Evolutionary conservation across 2,888 invertebrate species (phyloP), one percentile per base, ranked within the genome.

Genomic region (Rugalucina vietnamica): DNA sequence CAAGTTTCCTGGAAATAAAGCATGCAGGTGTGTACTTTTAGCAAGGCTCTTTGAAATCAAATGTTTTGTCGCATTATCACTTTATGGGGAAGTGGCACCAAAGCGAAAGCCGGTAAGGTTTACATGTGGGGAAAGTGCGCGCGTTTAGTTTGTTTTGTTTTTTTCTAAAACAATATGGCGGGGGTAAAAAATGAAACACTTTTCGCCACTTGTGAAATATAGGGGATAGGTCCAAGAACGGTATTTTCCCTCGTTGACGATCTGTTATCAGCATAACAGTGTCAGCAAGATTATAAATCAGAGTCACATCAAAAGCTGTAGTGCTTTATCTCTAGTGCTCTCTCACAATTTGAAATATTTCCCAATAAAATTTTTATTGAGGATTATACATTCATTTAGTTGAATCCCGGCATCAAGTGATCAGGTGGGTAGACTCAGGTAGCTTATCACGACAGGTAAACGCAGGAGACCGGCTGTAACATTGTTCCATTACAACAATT

Each of bases 211-310:
- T n/a, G n/a, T n/a, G 43, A 43, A 43, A 43, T 18, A 8, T 12
- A 43, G 43, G 18, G 10, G 18, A 18, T 43, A 8, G 43, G 43
- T 43, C 43, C 43, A 43, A 43, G 10, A 65, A 65, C 34, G 21
- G 49, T 73, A 71, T 39, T 39, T 71, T 24, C 60, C 60, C 27
- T 29, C 18, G 1, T 65, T 65, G 21, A 65, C 27, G 34, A 3
- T 29, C 18, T 73, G 81, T 88, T 88, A 88, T 88, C 87, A 80
- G 85, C 60, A 24, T 75, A 80, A 72, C 75, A 75, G 76, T 85
- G 86, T 82, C 88, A 85, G 54, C 32, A 69, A 49, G 84, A 85
- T 90, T 88, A 88, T 90, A 90, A 90, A 90, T 90, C 86, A 87
- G 82, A 71, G 85, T 78, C 70, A 89, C 87, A 84, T 88, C 87